These are phyloP conservation scores for Harmothoe impar DNA, from an alignment of 2,888 invertebrate genomes.

Conservation along the genomic window DNA sequence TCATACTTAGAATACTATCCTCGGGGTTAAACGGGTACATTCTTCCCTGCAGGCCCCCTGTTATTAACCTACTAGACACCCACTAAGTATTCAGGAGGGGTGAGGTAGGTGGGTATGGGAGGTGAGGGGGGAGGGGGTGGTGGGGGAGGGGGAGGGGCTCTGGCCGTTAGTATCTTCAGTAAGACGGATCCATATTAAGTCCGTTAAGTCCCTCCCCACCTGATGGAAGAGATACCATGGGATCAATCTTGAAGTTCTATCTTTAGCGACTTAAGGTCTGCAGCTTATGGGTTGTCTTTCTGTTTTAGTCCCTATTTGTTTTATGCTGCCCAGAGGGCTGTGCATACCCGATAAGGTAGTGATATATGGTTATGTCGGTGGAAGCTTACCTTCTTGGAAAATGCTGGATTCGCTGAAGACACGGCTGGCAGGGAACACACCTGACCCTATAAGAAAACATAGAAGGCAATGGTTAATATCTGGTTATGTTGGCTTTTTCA, in stretches of 20 bases:
- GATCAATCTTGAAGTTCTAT: slow-evolving; percentile 32
- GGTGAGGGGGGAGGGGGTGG: background rate
- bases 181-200: background rate
- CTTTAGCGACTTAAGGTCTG: background rate
- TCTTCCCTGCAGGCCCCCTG: background rate
- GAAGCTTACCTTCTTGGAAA: slow-evolving; percentile 55
- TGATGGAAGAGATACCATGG: slow-evolving; percentile 18
- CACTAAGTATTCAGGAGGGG: background rate
- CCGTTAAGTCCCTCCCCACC: background rate
- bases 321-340: background rate
- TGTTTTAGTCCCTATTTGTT: slow-evolving; percentile 7
- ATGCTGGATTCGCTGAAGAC: slow-evolving; percentile 33
- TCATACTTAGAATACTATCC: background rate
- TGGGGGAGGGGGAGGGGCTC: background rate
- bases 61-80: too few species aligned
- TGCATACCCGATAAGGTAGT: background rate
- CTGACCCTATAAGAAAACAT: background rate
- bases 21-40: background rate
- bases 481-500: background rate
- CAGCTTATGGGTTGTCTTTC: slow-evolving; percentile 10
- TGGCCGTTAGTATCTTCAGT: background rate
- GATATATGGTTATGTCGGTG: background rate
- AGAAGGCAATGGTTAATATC: background rate
- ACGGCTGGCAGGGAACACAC: slow-evolving; percentile 32
- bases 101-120: background rate